Percentiles rank a stretch among this genome's conserved stretches.
Evolutionary conservation across 2,888 invertebrate species (phyloP).

Genomic region (Melinaea menophilus): DNA sequence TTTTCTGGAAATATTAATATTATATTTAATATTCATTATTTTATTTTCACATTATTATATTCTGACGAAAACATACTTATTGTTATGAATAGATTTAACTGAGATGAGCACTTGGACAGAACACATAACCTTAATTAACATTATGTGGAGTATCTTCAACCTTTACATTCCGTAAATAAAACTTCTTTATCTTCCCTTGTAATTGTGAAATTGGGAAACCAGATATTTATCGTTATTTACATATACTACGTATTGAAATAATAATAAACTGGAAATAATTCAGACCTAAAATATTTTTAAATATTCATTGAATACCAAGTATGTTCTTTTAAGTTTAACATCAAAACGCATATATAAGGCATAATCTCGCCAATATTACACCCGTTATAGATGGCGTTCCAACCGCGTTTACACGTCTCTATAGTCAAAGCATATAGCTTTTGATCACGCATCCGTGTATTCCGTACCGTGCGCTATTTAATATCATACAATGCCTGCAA

Average conservation of each 20-base stretch:
- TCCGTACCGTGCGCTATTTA: conserved; percentile 21
- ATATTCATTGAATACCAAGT: background rate
- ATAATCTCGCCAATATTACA: background rate
- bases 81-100: no score
- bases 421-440: conserved; percentile 27
- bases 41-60: no score
- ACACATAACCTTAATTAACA: no score
- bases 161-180: no score
- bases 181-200: no score
- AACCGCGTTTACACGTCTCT: conserved; percentile 24
- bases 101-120: no score
- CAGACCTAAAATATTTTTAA: background rate
- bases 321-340: conserved; percentile 1
- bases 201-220: no score
- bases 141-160: no score
- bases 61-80: no score
- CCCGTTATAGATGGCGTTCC: conserved; percentile 7
- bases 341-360: background rate
- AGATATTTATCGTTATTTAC: background rate
- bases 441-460: conserved; percentile 27
- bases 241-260: background rate
- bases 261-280: background rate
- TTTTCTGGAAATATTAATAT: background rate
- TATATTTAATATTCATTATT: background rate
- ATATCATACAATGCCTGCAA: conserved; percentile 16